Conservation (phyloP, 1,140 invertebrate genomes). For the Chymomyza costata region DNA sequence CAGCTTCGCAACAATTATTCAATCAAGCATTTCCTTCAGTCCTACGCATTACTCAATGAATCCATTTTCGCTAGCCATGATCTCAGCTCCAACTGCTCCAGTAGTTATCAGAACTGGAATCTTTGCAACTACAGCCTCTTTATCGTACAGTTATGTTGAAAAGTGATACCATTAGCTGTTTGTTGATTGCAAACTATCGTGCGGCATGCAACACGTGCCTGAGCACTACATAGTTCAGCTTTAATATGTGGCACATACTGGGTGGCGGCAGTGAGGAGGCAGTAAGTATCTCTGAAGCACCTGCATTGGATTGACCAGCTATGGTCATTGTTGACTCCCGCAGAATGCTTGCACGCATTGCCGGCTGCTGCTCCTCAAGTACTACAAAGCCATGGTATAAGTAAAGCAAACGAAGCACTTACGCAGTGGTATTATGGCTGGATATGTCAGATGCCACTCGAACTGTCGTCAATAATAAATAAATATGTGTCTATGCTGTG, state of each 20-base stretch:
- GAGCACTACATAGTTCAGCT: constrained; percentile 50
- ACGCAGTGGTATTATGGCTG: constrained; percentile 43
- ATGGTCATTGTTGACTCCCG: no score
- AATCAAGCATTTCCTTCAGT: no score
- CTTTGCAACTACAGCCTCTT: constrained; percentile 25
- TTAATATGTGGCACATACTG: constrained; percentile 47
- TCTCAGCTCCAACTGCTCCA: no score
- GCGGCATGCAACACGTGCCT: constrained; percentile 66
- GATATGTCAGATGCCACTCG: constrained; percentile 39
- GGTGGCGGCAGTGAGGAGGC: constrained; percentile 38
- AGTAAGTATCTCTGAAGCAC: no score
- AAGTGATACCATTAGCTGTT: constrained; percentile 59
- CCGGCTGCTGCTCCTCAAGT: constrained; percentile 22
- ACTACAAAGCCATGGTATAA: no score
- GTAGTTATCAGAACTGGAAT: no score
- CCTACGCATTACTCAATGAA: no score
- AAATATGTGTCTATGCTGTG: constrained; percentile 68
- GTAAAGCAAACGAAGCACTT: constrained; percentile 62
- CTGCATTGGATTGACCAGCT: no score
- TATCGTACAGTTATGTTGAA: constrained; percentile 45
- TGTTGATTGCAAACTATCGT: constrained; percentile 34
- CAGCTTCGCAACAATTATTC: no score
- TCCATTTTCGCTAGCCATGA: no score
- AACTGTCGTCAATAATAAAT: constrained; percentile 60
- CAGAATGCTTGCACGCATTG: constrained; percentile 55